Conservation (phyloP, 2,888 invertebrate genomes). For the Caenorhabditis uteleia region DNA sequence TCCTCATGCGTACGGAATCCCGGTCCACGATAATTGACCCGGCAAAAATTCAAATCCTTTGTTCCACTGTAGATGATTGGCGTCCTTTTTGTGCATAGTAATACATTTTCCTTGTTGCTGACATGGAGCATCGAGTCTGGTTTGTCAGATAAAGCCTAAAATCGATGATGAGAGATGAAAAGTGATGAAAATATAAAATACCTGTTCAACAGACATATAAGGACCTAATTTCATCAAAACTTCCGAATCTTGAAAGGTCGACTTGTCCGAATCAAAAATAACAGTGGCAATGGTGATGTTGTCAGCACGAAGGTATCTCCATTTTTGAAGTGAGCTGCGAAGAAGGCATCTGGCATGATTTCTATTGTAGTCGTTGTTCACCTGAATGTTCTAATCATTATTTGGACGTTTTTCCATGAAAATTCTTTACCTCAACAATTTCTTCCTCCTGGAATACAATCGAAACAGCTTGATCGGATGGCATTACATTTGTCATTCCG, state of each 20-base stretch:
- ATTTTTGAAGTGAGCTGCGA: constrained; percentile 81
- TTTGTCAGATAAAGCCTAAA: constrained; percentile 19
- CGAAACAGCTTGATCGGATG: constrained; percentile 79
- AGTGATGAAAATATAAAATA: not conserved
- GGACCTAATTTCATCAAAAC: constrained; percentile 7
- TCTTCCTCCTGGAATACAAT: constrained; percentile 13
- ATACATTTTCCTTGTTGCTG: constrained; percentile 1
- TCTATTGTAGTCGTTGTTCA: constrained; percentile 31
- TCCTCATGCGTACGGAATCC: constrained; percentile 54
- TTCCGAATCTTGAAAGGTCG: constrained; percentile 7
- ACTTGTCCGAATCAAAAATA: constrained; percentile 73
- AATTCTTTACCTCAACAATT: not conserved
- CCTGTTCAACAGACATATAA: constrained; percentile 12
- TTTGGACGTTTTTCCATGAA: not conserved
- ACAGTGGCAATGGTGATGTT: constrained; percentile 92
- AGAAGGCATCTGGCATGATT: constrained; percentile 91
- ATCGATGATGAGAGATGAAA: not conserved
- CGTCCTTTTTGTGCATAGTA: constrained; percentile 29
- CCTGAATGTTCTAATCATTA: constrained; percentile 3
- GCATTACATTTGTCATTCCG: constrained; percentile 94
- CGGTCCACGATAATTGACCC: constrained; percentile 43
- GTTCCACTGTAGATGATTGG: constrained; percentile 45
- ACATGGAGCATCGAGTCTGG: constrained; percentile 22
- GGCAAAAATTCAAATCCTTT: constrained; percentile 39
- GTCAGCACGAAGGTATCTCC: constrained; percentile 89